Evolutionary conservation across 2,113 vertebrate species (phyloP).

Genomic region (Laterallus jamaicensis): DNA sequence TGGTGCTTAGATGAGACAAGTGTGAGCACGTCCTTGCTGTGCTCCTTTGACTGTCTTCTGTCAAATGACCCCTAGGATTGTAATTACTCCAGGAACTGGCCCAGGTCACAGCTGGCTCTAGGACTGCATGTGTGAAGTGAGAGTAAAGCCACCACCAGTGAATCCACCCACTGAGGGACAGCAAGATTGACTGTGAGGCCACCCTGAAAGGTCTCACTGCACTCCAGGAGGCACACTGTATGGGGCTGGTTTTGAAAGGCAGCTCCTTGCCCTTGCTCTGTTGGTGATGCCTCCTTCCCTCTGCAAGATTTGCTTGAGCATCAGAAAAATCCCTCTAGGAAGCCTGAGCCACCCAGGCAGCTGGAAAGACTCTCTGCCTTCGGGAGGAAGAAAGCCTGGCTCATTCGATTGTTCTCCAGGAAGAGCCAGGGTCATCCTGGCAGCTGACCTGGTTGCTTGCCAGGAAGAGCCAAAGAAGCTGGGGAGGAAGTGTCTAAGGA

Average conservation of each 20-base stretch:
- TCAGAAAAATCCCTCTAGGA: not conserved
- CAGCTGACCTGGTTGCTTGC: not conserved
- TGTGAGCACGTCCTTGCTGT: not conserved
- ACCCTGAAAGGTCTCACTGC: rapidly evolving
- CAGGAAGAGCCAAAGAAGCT: not conserved
- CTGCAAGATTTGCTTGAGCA: not conserved
- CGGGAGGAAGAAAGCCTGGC: not conserved
- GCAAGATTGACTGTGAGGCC: not conserved
- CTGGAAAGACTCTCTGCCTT: not conserved
- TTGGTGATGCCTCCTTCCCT: not conserved
- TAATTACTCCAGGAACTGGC: not conserved
- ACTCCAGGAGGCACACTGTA: not conserved
- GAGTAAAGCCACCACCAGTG: not conserved
- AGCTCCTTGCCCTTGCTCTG: not conserved
- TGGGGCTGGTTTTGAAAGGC: not conserved
- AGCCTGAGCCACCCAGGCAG: not conserved
- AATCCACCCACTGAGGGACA: not conserved
- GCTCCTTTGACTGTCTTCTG: not conserved
- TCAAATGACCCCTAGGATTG: not conserved
- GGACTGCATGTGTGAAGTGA: not conserved
- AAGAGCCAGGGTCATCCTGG: not conserved
- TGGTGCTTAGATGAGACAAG: not conserved
- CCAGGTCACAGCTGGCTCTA: not conserved
- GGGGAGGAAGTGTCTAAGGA: not conserved
- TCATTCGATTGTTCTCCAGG: not conserved